phyloP scores from a whole-genome alignment of 2,797 vertebrate species.

The Glossophaga mutica region DNA sequence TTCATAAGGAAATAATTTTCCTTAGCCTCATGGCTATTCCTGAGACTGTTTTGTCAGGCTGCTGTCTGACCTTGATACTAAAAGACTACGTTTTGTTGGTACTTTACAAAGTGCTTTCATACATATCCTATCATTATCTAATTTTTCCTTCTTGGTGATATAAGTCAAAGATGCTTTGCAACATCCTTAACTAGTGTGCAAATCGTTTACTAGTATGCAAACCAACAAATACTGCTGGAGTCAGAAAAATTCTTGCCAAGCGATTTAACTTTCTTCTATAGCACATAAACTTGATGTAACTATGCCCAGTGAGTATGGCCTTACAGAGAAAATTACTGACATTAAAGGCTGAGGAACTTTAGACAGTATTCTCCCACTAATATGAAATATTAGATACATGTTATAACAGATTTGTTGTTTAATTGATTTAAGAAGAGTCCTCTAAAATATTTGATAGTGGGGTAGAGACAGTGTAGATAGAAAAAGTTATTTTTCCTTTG shows the following conservation, averaged over 20 bases:
- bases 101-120: constrained; percentile 42
- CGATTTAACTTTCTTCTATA: constrained; percentile 10
- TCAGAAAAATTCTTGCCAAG: constrained; percentile 47
- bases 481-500: background rate
- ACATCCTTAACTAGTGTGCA: constrained; percentile 46
- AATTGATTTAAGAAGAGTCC: background rate
- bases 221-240: constrained; percentile 1
- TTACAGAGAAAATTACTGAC: background rate
- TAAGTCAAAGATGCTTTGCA: constrained; percentile 47
- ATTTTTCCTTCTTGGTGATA: constrained; percentile 9
- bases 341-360: background rate
- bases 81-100: background rate
- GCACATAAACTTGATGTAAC: background rate
- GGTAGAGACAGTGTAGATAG: background rate
- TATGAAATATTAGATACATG: background rate
- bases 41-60: background rate
- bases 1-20: constrained; percentile 18
- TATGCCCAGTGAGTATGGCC: background rate
- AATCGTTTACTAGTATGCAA: constrained; percentile 48
- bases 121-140: constrained; percentile 1
- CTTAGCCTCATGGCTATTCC: background rate
- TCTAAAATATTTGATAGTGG: background rate
- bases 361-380: background rate
- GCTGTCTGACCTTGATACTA: background rate
- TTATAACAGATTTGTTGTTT: background rate